phyloP scores from a whole-genome alignment of 2,113 vertebrate genomes.

The Solea senegalensis region DNA sequence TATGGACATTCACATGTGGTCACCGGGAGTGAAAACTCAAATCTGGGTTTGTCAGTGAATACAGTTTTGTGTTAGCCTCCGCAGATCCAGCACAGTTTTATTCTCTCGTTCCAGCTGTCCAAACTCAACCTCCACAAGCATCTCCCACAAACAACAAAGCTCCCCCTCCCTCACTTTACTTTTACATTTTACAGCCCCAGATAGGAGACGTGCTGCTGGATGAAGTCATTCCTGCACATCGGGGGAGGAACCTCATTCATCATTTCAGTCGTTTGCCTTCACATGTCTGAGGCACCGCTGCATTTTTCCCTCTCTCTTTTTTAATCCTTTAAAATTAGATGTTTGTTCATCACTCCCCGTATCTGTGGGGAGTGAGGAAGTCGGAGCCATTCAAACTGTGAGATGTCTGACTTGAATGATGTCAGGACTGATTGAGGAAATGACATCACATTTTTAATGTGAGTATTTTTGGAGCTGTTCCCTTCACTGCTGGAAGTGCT shows the following conservation, averaged over 20 bases:
- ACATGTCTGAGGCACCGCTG: neutral
- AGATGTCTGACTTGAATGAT: neutral
- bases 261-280: neutral
- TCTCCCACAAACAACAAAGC: neutral
- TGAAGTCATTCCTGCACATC: conserved; percentile 38
- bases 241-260: conserved; percentile 7
- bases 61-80: neutral
- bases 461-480: neutral
- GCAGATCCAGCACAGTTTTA: conserved; percentile 1
- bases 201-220: neutral
- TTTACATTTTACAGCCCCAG: neutral
- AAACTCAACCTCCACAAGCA: conserved; percentile 10
- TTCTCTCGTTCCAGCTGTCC: conserved; percentile 2
- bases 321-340: neutral
- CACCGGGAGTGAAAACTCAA: neutral
- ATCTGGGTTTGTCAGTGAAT: neutral
- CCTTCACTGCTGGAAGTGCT: neutral
- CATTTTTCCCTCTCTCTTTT: neutral
- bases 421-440: conserved; percentile 12
- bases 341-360: no score
- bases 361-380: no score
- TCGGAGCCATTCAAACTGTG: no score
- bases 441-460: neutral
- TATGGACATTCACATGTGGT: neutral
- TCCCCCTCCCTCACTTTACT: neutral